Evolutionary conservation across 2,888 invertebrate genomes (phyloP), one percentile per base, ranked within the genome.

Genomic region (Acrobasis repandana): DNA sequence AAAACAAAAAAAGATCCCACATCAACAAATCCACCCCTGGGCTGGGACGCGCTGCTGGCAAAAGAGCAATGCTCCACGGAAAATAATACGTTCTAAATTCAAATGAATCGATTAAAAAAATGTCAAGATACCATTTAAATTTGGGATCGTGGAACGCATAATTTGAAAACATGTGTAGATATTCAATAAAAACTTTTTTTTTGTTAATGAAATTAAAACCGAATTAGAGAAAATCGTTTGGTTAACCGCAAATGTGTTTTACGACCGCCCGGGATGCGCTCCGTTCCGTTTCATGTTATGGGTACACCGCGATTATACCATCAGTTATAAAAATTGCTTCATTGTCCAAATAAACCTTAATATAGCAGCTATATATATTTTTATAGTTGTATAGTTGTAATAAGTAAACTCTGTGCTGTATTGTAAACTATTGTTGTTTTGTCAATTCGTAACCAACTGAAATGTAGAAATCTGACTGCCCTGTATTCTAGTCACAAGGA

Each of bases 191-290:
- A 61, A 67, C 61, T 63, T 65, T 64, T 50, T 64, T 63, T 72
- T 71, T 79, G 83, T 81, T 83, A 80, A 79, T 80, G 71, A 80
- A 86, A 86, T 85, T 86, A 85, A 86, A 87, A 79, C 73, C 64
- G 76, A 85, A 86, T 88, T 85, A 86, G 79, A 83, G 79, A 77
- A 80, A 82, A 85, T 84, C 72, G 77, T 78, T 77, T 67, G 83
- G 82, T 79, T 76, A 77, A 84, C 89, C 88, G 75, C 88, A 83
- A 85, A 82, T 77, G 75, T 72, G 67, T 77, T 81, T 78, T 77
- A 77, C 74, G 69, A 71, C 65, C 66, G 63, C 61, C 70, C 0
- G 68, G 68, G 66, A 59, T 70, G 66, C 70, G 70, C 70, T 70
- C 69, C 67, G 70, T 71, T 70, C 70, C 67, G 60, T 66, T 67